phyloP scores from a whole-genome alignment of 2,888 invertebrate species.

The Conistra vaccinii region DNA sequence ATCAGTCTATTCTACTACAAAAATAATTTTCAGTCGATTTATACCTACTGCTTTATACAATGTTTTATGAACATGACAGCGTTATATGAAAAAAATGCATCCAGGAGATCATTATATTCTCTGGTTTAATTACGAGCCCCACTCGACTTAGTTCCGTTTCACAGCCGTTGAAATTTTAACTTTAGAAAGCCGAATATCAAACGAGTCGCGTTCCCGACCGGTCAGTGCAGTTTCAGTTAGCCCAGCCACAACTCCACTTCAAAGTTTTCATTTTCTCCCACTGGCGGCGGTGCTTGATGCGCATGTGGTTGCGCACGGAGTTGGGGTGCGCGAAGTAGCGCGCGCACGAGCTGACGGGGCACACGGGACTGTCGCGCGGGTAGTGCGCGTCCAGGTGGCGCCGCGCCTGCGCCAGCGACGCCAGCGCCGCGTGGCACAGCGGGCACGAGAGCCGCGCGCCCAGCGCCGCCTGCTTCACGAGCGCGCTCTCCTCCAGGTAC shows the following conservation, averaged over 20 bases:
- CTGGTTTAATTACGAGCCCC: constrained; percentile 73
- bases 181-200: constrained; percentile 66
- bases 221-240: constrained; percentile 69
- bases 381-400: constrained; percentile 95
- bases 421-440: constrained; percentile 93
- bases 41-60: constrained; percentile 85
- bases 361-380: constrained; percentile 95
- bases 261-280: constrained; percentile 96
- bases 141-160: constrained; percentile 74
- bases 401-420: constrained; percentile 92
- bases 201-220: constrained; percentile 41
- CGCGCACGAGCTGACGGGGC: constrained; percentile 94
- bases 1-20: constrained; percentile 91
- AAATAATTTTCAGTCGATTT: constrained; percentile 91
- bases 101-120: constrained; percentile 83
- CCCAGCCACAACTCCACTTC: constrained; percentile 93
- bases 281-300: constrained; percentile 95
- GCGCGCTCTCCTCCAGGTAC: constrained; percentile 69
- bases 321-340: constrained; percentile 95
- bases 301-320: constrained; percentile 96
- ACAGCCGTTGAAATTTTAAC: constrained; percentile 77
- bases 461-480: constrained; percentile 50
- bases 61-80: constrained; percentile 76
- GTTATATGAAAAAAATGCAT: constrained; percentile 80
- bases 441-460: constrained; percentile 91